Conservation (phyloP, 2,888 invertebrate genomes). For the Panopea generosa region DNA sequence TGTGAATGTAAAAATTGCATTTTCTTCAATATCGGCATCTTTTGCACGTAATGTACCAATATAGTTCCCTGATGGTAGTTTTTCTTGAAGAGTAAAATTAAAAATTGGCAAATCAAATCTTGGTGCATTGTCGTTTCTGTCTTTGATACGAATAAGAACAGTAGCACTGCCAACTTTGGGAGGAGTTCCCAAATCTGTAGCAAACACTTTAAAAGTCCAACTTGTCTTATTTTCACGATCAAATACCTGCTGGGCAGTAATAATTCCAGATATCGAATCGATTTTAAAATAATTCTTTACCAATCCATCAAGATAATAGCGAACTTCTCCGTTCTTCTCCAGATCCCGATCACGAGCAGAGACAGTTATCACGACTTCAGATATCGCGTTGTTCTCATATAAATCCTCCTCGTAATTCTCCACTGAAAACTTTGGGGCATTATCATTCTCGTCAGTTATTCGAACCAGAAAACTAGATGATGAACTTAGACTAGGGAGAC, state of each 20-base stretch:
- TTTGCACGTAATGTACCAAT: slow-evolving; percentile 72
- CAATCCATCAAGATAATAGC: slow-evolving; percentile 86
- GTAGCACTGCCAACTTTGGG: slow-evolving; percentile 69
- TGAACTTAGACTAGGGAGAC: slow-evolving; percentile 66
- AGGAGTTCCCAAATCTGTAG: slow-evolving; percentile 71
- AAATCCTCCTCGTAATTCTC: slow-evolving; percentile 63
- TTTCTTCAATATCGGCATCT: slow-evolving; percentile 74
- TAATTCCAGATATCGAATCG: slow-evolving; percentile 65
- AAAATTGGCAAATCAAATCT: slow-evolving; percentile 69
- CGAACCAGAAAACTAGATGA: slow-evolving; percentile 72
- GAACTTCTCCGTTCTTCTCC: slow-evolving; percentile 72
- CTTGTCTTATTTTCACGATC: slow-evolving; percentile 62
- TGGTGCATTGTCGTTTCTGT: slow-evolving; percentile 77
- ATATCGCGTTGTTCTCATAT: slow-evolving; percentile 69
- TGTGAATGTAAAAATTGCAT: slow-evolving; percentile 60
- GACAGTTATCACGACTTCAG: slow-evolving; percentile 90
- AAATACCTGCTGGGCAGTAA: slow-evolving; percentile 68
- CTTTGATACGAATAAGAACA: slow-evolving; percentile 70
- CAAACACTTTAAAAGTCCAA: slow-evolving; percentile 73
- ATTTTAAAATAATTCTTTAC: slow-evolving; percentile 87
- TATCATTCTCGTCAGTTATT: slow-evolving; percentile 96
- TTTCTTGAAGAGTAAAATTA: slow-evolving; percentile 72
- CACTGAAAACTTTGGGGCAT: slow-evolving; percentile 92
- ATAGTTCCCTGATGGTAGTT: slow-evolving; percentile 57
- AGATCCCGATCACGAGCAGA: slow-evolving; percentile 91